Evolutionary conservation across 2,113 vertebrate species (phyloP).

Genomic region (Odontophorus gujanensis): DNA sequence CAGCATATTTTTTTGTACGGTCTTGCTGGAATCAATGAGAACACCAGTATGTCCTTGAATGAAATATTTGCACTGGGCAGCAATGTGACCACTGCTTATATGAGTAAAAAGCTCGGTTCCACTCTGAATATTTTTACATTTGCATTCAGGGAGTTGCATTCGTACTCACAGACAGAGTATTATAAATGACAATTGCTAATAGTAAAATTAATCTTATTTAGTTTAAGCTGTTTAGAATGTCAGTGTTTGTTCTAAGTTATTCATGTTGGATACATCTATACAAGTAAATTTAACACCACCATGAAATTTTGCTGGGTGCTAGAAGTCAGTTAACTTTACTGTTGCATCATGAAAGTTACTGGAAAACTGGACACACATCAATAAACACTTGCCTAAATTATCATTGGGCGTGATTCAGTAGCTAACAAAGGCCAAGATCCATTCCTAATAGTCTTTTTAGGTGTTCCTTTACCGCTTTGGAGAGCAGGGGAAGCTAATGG

Average conservation of each 20-base stretch:
- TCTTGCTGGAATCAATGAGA: background rate
- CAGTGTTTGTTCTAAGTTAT: background rate
- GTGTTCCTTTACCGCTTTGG: background rate
- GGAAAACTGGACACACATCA: fast-evolving
- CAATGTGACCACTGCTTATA: background rate
- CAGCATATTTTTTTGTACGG: background rate
- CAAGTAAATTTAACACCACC: background rate
- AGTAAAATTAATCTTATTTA: background rate
- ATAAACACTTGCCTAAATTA: background rate
- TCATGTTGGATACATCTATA: background rate
- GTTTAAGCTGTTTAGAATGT: background rate
- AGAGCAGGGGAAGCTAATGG: background rate
- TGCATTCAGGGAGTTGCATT: fast-evolving
- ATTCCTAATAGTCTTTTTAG: background rate
- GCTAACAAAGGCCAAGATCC: background rate
- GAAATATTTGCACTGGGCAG: background rate
- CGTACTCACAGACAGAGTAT: background rate
- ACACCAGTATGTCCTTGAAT: background rate
- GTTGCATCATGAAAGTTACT: background rate
- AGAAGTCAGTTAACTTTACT: background rate
- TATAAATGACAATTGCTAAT: background rate
- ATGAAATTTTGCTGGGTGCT: background rate
- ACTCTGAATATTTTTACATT: background rate
- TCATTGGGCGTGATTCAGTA: background rate
- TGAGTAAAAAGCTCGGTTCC: background rate